Evolutionary conservation across 2,113 vertebrate genomes (phyloP).

Genomic region (Zosterops hypoxanthus): DNA sequence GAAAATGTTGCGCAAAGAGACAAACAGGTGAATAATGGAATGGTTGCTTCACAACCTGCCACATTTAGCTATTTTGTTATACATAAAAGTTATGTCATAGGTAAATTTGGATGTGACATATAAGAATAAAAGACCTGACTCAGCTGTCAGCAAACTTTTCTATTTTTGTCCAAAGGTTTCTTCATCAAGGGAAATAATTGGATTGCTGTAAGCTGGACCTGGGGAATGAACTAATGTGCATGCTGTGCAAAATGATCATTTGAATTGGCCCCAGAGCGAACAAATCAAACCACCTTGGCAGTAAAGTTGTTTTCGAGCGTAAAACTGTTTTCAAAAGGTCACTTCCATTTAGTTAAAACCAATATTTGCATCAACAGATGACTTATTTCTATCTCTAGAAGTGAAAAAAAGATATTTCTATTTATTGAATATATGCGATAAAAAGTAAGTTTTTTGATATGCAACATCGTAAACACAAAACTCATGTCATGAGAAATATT

Average conservation of each 20-base stretch:
- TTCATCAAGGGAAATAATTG: neutral
- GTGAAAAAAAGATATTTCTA: neutral
- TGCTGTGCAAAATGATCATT: neutral
- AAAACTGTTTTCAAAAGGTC: neutral
- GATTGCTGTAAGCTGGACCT: neutral
- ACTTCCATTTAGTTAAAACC: neutral
- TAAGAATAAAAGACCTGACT: neutral
- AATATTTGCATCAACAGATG: neutral
- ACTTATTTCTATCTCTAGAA: neutral
- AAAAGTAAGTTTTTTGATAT: neutral
- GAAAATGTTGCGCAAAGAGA: neutral
- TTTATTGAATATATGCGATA: neutral
- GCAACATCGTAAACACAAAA: neutral
- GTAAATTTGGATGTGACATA: neutral
- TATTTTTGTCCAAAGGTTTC: neutral
- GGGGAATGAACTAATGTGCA: neutral
- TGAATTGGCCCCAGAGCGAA: neutral
- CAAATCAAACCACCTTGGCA: neutral
- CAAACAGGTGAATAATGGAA: neutral
- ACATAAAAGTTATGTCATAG: neutral
- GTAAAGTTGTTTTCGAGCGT: neutral
- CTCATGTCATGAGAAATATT: neutral
- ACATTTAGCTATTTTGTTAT: neutral
- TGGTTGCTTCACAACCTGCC: neutral
- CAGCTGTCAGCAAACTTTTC: neutral